Base-by-base conservation (phyloP, 2,113 vertebrate genomes). In the Aythya baeri region DNA sequence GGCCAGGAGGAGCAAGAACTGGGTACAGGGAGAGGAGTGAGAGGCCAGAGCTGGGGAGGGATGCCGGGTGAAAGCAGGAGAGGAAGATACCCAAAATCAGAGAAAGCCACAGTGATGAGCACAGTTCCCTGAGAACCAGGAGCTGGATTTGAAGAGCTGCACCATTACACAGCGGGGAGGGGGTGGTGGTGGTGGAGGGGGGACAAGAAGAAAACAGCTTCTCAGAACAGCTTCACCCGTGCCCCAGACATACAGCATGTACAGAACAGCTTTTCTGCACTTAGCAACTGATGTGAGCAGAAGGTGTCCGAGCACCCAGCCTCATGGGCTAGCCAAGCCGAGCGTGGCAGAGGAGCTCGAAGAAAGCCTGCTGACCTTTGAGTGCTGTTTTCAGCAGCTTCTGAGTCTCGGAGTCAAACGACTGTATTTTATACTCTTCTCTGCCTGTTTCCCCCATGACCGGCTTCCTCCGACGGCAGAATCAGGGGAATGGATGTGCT, bases 361-460 rank as follows among this genome's bases (percentile, higher is more conserved):
- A 62, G 50, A 59, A 76, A 55, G 44, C 41, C 72, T 57, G 43
- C 93, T 95, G 74, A 96, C 99, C 99, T 99, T 99, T 99, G 92
- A 99, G 97, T 13, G 99, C 99, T 16, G 98, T 99, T 98, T 99
- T 99, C 94, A 99, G 98, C 93, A 99, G 97, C 86, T 98, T 98
- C 97, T 99, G 99, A 3, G 98, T 99, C 85, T 99, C 99, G 1
- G 96, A 91, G 87, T 99, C 99, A 7, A 99, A 99, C 0, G 98
- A 98, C 97, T 99, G 99, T 96, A 99, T 99, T 98, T 96, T 99
- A 96, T 99, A 99, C 67, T 99, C 99, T 36, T 99, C 99, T 96
- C 97, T 98, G 18, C 97, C 72, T 0, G 98, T 96, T 88, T 98
- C 98, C 57, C 99, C 99, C 99, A 99, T 99, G 93, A 82, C 92